These are phyloP conservation scores for Poeciliopsis turrubarensis DNA, from an alignment of 2,113 vertebrate genomes.

Conservation along the genomic window DNA sequence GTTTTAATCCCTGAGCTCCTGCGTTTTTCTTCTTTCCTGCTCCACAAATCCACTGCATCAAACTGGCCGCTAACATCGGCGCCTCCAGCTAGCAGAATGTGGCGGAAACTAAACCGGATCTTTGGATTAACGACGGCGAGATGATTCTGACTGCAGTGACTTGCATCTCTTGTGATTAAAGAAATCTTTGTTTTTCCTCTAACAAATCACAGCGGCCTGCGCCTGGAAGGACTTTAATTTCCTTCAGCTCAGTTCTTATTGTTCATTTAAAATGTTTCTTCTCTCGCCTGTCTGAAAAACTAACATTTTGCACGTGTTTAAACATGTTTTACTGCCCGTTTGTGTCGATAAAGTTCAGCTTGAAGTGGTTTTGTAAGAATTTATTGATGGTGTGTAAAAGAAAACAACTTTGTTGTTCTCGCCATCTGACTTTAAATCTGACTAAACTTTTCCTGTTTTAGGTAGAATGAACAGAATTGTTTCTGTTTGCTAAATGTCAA, in stretches of 20 bases:
- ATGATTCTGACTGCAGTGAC: background rate
- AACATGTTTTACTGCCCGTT: background rate
- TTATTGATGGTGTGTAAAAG: background rate
- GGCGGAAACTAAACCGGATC: slow-evolving; percentile 1
- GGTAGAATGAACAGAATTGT: background rate
- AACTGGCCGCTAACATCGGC: slow-evolving; percentile 45
- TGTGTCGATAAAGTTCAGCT: background rate
- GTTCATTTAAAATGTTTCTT: slow-evolving; percentile 13
- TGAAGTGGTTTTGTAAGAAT: background rate
- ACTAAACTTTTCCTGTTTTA: background rate
- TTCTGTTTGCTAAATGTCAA: background rate
- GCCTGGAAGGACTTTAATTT: slow-evolving; percentile 29
- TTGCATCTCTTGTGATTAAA: slow-evolving; percentile 31
- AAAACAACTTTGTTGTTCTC: background rate
- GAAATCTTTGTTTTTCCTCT: slow-evolving; percentile 16
- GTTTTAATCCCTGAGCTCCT: slow-evolving; percentile 50
- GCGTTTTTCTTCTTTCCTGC: slow-evolving; percentile 8
- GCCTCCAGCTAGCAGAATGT: slow-evolving; percentile 52
- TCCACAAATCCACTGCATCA: background rate
- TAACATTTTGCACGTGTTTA: slow-evolving; percentile 30
- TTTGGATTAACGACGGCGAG: background rate
- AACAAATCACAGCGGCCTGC: slow-evolving; percentile 35
- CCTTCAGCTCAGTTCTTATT: slow-evolving; percentile 3
- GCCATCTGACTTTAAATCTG: background rate
- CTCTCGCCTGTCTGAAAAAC: slow-evolving; percentile 1